phyloP scores from a whole-genome alignment of 2,113 vertebrate species.

The Catharus minimus region DNA sequence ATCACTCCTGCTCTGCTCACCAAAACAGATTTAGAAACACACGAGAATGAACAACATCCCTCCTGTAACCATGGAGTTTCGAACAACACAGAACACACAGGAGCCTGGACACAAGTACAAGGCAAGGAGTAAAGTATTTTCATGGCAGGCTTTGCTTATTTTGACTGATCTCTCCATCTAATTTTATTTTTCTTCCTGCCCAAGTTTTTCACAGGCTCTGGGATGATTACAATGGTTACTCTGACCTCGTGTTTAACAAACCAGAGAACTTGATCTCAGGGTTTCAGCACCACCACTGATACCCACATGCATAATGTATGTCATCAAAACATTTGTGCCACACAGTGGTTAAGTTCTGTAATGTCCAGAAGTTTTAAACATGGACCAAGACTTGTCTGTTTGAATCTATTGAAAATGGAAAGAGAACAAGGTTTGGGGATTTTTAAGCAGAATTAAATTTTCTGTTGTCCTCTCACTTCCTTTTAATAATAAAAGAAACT shows the following conservation, averaged over 20 bases:
- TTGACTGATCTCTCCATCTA: background rate
- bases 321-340: background rate
- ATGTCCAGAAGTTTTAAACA: background rate
- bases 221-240: background rate
- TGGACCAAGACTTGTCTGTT: background rate
- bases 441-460: background rate
- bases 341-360: background rate
- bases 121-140: background rate
- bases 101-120: background rate
- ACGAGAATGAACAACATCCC: conserved; percentile 13
- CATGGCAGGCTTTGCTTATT: background rate
- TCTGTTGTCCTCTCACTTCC: background rate
- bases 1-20: conserved; percentile 22
- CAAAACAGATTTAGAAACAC: conserved; percentile 44
- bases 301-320: background rate
- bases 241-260: background rate
- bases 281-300: background rate
- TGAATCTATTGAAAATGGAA: background rate
- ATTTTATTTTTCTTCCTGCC: background rate
- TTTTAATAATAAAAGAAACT: background rate
- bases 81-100: conserved; percentile 45
- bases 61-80: conserved; percentile 53
- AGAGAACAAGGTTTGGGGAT: background rate
- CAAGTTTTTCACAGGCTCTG: background rate
- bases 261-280: background rate